Base-by-base conservation (phyloP, 2,797 vertebrate genomes). In the Cyclura pinguis region DNA sequence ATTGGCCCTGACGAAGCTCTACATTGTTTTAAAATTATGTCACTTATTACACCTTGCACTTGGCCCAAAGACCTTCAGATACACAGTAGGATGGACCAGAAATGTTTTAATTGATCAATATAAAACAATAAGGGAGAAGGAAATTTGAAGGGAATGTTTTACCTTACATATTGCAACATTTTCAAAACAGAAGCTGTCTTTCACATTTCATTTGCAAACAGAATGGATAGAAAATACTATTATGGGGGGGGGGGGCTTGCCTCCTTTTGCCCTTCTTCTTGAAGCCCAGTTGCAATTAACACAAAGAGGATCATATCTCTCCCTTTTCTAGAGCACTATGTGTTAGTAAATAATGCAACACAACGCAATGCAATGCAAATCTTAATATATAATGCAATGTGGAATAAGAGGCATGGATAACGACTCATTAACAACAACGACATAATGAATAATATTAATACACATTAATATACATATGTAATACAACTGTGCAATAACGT, bases 201-300 rank as follows among this genome's bases (percentile, higher is more conserved):
- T 42, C 14, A 18, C 9, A 18, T 76, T 32, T 18, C 20, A 24
- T 20, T 24, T 85, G n/a, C 24, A 29, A 38, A 62, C 52, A 81
- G 32, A 50, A 35, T 76, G 14, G 9, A 3, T 1, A 69, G 24
- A 12, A 16, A 47, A 74, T 4, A 20, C 35, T n/a, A 42, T n/a
- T 22, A 14, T 12, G 16, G 57, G 2, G 3, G 14, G 72, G 9
- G 42, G 9, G 59, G 1, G 3, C 7, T 52, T n/a, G 76, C 59
- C 13, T 20, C 32, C 29, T 50, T 5, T 85, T 73, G 32, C 2
- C 29, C 47, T 14, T 32, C 27, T 9, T 7, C 14, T 12, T 80
- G 27, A 32, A 59, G n/a, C 7, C 35, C 29, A 87, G 80, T 90
- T 84, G 81, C 16, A 4, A 91, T 87, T 57, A 88, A 86, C n/a